Percentiles rank a stretch among this genome's conserved stretches.
These are phyloP conservation scores for Pasiphila rectangulata DNA, from an alignment of 2,888 invertebrate genomes.

Conservation along the genomic window DNA sequence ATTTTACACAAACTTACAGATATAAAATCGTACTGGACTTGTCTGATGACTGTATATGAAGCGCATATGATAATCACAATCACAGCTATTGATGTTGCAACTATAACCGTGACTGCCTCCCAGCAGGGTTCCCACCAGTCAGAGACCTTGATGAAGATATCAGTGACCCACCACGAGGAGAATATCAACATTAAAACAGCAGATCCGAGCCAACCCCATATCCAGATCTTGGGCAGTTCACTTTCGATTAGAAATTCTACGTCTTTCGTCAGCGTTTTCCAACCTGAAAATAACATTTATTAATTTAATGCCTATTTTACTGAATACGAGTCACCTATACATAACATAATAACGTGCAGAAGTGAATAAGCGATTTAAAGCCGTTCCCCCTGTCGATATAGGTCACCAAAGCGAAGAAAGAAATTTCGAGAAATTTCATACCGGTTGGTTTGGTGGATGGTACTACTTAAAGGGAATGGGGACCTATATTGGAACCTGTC, in stretches of 20 bases:
- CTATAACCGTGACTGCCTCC: constrained; percentile 38
- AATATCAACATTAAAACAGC: constrained; percentile 45
- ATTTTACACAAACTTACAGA: constrained; percentile 39
- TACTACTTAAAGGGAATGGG: no score
- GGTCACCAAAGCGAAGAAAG: no score
- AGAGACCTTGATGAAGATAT: constrained; percentile 27
- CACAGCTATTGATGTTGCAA: constrained; percentile 31
- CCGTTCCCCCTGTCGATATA: no score
- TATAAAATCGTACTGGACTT: constrained; percentile 59
- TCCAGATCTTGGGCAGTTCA: constrained; percentile 49
- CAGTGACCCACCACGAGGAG: constrained; percentile 54
- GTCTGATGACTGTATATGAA: constrained; percentile 48
- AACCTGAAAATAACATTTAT: constrained; percentile 45
- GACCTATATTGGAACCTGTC: no score
- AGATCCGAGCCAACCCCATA: constrained; percentile 56
- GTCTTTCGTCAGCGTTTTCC: constrained; percentile 59
- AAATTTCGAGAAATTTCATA: no score
- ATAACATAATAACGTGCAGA: no score
- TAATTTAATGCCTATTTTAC: neutral
- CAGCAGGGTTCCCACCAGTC: constrained; percentile 48
- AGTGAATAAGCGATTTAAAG: no score
- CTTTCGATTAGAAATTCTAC: constrained; percentile 59
- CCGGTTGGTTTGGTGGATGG: no score
- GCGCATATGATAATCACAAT: constrained; percentile 43
- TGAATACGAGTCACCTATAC: no score